Conservation (phyloP, 2,888 invertebrate genomes). For the Phaedon cochleariae region DNA sequence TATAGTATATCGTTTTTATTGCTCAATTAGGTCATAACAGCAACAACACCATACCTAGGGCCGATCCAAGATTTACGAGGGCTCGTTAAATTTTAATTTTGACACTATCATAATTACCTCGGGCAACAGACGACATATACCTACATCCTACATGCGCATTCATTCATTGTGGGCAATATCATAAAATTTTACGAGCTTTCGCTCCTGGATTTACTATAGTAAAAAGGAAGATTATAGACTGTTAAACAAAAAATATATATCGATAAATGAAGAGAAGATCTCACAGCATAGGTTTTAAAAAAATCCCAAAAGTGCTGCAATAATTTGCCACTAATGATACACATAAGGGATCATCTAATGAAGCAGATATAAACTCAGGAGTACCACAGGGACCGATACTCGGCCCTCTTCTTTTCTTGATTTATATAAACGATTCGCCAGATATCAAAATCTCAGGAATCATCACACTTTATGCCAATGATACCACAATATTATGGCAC, state of each 20-base stretch:
- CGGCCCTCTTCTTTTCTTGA: too few species aligned
- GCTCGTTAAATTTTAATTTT: conserved; percentile 38
- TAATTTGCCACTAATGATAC: too few species aligned
- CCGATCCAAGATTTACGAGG: conserved; percentile 29
- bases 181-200: conserved; percentile 53
- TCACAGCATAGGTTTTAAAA: too few species aligned
- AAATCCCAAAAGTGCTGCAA: too few species aligned
- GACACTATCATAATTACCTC: conserved; percentile 39
- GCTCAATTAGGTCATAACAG: neutral
- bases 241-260: conserved; percentile 35
- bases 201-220: conserved; percentile 53
- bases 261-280: too few species aligned
- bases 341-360: too few species aligned
- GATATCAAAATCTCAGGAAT: too few species aligned
- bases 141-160: neutral
- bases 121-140: conserved; percentile 13
- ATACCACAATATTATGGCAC: too few species aligned
- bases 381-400: too few species aligned
- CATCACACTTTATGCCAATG: too few species aligned
- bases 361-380: too few species aligned
- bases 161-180: conserved; percentile 24
- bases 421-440: too few species aligned
- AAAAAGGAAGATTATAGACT: conserved; percentile 50
- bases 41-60: conserved; percentile 20
- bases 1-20: conserved; percentile 11